Percentiles rank a stretch among this genome's conserved stretches.
Evolutionary conservation across 1,140 invertebrate species (phyloP).

Genomic region (Solenopsis fugax): DNA sequence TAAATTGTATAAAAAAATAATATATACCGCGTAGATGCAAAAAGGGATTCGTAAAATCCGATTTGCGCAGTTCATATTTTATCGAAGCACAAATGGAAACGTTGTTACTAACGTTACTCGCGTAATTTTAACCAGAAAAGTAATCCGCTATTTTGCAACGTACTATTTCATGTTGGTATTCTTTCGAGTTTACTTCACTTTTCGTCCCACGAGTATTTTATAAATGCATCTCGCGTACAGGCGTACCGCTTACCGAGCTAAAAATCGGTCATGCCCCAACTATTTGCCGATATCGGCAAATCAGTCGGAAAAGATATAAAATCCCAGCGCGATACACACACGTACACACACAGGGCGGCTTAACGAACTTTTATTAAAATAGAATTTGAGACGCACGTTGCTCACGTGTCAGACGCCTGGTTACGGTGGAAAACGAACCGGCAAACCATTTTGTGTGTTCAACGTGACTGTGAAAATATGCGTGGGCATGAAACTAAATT

Average conservation of each 20-base stretch:
- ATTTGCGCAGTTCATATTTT: conserved; percentile 21
- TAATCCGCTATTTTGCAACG: conserved; percentile 8
- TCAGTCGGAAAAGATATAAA: conserved; percentile 39
- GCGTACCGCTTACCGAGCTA: background rate
- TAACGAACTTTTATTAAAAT: conserved; percentile 75
- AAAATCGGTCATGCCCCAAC: conserved; percentile 28
- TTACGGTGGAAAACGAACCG: conserved; percentile 23
- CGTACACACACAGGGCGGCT: background rate
- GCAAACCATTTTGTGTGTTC: conserved; percentile 22
- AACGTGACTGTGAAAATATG: conserved; percentile 31
- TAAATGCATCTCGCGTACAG: conserved; percentile 32
- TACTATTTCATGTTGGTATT: background rate
- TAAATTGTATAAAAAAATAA: conserved; percentile 1
- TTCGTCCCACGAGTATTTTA: conserved; percentile 21
- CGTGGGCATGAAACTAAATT: conserved; percentile 61
- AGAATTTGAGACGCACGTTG: conserved; percentile 48
- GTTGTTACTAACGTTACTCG: background rate
- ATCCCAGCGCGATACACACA: background rate
- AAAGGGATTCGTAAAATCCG: conserved; percentile 1
- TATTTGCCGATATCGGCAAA: conserved; percentile 55
- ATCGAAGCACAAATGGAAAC: background rate
- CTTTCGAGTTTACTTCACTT: conserved; percentile 1
- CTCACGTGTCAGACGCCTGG: conserved; percentile 25
- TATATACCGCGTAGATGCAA: background rate
- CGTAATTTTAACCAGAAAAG: conserved; percentile 10